Conservation (phyloP, 1,140 invertebrate species). For the Bombus confusus region DNA sequence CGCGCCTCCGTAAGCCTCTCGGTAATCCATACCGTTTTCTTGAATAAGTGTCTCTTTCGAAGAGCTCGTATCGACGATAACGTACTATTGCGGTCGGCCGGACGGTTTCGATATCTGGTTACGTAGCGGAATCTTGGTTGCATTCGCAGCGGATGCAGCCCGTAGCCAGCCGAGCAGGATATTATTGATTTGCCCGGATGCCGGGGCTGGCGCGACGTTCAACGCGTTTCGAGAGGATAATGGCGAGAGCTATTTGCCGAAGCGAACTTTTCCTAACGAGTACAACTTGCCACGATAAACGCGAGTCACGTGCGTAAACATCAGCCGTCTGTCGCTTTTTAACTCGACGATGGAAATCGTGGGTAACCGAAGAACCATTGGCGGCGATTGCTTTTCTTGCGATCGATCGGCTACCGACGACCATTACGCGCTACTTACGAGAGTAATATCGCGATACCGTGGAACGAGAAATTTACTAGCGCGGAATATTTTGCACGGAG, state of each 20-base stretch:
- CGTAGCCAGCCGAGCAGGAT: conserved; percentile 32
- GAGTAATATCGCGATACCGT: neutral
- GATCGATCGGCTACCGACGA: neutral
- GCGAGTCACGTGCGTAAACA: conserved; percentile 22
- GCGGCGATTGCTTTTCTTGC: too few species aligned
- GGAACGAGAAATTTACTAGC: neutral
- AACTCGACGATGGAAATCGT: neutral
- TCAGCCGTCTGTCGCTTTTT: conserved; percentile 21
- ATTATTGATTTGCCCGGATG: conserved; percentile 54
- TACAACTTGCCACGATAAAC: conserved; percentile 24
- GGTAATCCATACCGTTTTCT: conserved; percentile 39
- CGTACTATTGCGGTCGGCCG: conserved; percentile 37
- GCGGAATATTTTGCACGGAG: neutral
- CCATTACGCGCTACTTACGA: too few species aligned
- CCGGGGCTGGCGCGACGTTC: neutral
- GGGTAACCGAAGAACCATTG: neutral
- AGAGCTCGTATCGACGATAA: conserved; percentile 7
- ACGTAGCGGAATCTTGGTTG: conserved; percentile 44
- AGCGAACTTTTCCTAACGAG: conserved; percentile 4
- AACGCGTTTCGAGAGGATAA: conserved; percentile 36
- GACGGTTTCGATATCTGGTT: conserved; percentile 54
- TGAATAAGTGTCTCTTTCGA: conserved; percentile 17
- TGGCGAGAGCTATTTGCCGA: neutral
- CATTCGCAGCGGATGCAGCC: conserved; percentile 46
- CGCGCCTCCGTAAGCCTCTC: conserved; percentile 23